These are phyloP conservation scores for Lethrus apterus DNA, from an alignment of 1,140 invertebrate species.

Conservation along the genomic window DNA sequence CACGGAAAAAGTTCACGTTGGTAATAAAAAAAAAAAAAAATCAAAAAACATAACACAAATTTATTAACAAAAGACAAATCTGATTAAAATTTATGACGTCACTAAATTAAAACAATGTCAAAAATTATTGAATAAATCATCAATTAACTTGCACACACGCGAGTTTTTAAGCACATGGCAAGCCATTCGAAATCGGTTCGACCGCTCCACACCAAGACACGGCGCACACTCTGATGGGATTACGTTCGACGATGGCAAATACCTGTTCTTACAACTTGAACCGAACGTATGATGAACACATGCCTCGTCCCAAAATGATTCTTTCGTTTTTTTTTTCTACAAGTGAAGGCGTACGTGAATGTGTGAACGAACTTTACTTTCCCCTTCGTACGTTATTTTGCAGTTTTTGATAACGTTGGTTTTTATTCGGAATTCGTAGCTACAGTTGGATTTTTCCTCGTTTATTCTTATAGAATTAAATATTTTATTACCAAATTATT, in stretches of 20 bases:
- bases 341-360: too few species aligned
- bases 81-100: not conserved
- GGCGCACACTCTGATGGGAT: slow-evolving; percentile 8
- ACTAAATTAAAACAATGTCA: not conserved
- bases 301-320: too few species aligned
- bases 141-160: not conserved
- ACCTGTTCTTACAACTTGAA: slow-evolving; percentile 14
- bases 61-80: not conserved
- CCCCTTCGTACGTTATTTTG: too few species aligned
- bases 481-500: too few species aligned
- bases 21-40: not conserved
- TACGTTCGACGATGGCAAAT: slow-evolving; percentile 10
- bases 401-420: too few species aligned
- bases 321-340: too few species aligned
- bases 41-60: not conserved
- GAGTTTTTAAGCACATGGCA: slow-evolving; percentile 10
- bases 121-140: slow-evolving; percentile 1
- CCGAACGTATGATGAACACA: too few species aligned
- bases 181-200: slow-evolving; percentile 4
- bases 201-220: slow-evolving; percentile 6
- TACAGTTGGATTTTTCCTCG: too few species aligned
- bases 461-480: too few species aligned
- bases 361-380: too few species aligned
- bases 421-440: too few species aligned
- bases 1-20: not conserved